A percentile compares a stretch with the other conserved stretches of the same genome.
These are phyloP conservation scores for Adrianichthys oophorus DNA, from an alignment of 2,797 vertebrate genomes.

Conservation along the genomic window DNA sequence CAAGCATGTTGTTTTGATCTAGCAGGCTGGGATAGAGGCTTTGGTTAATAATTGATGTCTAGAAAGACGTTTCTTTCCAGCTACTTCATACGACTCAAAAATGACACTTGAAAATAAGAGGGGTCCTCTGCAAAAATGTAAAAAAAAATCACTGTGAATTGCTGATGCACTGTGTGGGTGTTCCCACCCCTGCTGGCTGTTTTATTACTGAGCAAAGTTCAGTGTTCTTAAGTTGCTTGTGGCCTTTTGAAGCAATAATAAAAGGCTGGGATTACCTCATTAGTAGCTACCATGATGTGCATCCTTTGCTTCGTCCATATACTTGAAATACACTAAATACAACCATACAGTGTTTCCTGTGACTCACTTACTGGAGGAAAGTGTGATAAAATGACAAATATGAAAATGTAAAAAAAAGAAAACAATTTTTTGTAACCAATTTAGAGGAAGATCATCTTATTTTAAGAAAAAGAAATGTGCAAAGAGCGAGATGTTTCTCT, in stretches of 20 bases:
- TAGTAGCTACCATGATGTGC: constrained; percentile 58
- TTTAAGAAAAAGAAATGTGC: background rate
- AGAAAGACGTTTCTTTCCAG: constrained; percentile 66
- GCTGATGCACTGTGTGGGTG: constrained; percentile 71
- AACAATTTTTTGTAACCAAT: constrained; percentile 12
- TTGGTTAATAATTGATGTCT: constrained; percentile 79
- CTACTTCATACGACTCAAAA: constrained; percentile 65
- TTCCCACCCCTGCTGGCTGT: constrained; percentile 41
- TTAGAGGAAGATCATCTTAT: constrained; percentile 8
- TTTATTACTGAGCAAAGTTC: constrained; percentile 67
- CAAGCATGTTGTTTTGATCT: constrained; percentile 77
- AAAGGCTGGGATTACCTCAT: constrained; percentile 65
- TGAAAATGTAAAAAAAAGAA: constrained; percentile 26
- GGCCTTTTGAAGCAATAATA: constrained; percentile 59
- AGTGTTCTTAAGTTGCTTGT: constrained; percentile 57
- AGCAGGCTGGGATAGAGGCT: constrained; percentile 73
- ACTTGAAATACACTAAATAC: constrained; percentile 33
- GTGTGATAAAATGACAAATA: constrained; percentile 21
- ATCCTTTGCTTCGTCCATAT: constrained; percentile 49
- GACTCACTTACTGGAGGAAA: constrained; percentile 52
- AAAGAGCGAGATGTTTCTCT: no score
- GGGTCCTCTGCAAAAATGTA: constrained; percentile 62
- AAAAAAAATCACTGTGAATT: constrained; percentile 72
- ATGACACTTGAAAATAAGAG: constrained; percentile 77
- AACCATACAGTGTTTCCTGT: constrained; percentile 13